These are phyloP conservation scores for Pampusana beccarii DNA, from an alignment of 2,113 vertebrate genomes.

Conservation along the genomic window DNA sequence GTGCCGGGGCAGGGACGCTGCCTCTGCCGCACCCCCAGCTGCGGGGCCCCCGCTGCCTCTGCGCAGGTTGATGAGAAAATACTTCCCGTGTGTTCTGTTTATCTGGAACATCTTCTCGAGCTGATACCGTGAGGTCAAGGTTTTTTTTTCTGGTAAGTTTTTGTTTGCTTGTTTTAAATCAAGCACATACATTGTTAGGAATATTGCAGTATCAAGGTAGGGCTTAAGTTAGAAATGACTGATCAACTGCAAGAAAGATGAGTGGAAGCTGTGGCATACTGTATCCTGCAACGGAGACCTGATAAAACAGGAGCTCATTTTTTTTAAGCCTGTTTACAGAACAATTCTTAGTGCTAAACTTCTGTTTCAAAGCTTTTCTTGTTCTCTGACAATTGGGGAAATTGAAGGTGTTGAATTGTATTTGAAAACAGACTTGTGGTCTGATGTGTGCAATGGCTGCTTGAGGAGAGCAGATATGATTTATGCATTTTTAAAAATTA, in stretches of 20 bases:
- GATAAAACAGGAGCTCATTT: neutral
- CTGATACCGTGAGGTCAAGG: neutral
- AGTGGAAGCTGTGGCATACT: neutral
- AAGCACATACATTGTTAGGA: neutral
- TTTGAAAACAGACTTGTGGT: neutral
- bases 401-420: neutral
- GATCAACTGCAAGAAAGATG: neutral
- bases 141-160: neutral
- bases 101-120: neutral
- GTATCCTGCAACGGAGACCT: neutral
- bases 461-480: neutral
- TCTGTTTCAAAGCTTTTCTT: neutral
- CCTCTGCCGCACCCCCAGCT: no score
- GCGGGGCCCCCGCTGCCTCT: neutral
- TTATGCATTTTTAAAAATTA: neutral
- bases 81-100: rapidly evolving
- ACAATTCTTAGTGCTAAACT: neutral
- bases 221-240: neutral
- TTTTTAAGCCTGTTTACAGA: neutral
- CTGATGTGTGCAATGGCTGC: neutral
- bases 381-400: neutral
- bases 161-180: neutral
- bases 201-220: neutral
- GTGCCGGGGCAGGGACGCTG: neutral
- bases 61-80: no score